phyloP scores from a whole-genome alignment of 2,113 vertebrate genomes.

The Telmatochromis brachygnathus region DNA sequence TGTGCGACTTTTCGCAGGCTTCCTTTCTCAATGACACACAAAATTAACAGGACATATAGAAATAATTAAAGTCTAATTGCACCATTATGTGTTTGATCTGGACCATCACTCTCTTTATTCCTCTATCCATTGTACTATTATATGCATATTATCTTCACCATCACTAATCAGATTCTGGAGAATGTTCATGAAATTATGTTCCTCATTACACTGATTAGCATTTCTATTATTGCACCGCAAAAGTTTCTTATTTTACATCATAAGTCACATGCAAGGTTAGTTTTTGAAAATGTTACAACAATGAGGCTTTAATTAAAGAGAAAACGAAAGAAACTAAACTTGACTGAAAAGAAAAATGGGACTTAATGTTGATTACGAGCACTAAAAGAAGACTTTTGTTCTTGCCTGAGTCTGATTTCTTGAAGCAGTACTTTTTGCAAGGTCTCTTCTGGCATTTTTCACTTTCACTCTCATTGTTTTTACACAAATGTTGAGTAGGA shows the following conservation, averaged over 20 bases:
- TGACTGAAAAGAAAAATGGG: not conserved
- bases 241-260: not conserved
- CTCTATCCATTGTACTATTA: not conserved
- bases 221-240: not conserved
- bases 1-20: not conserved
- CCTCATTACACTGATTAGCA: not conserved
- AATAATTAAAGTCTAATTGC: not conserved
- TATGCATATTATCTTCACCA: not conserved
- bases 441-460: not conserved
- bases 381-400: not conserved
- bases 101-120: not conserved
- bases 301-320: not conserved
- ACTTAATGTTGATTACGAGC: not conserved
- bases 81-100: not conserved
- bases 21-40: not conserved
- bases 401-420: not conserved
- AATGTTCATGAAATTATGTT: not conserved
- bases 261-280: not conserved
- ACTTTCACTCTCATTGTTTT: not conserved
- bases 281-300: not conserved
- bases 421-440: not conserved
- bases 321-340: not conserved
- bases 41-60: not conserved
- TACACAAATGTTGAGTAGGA: not conserved
- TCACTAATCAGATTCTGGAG: not conserved